Evolutionary conservation across 2,113 vertebrate species (phyloP), one percentile per base, ranked within the genome.

Genomic region (Chrysochloris asiatica): DNA sequence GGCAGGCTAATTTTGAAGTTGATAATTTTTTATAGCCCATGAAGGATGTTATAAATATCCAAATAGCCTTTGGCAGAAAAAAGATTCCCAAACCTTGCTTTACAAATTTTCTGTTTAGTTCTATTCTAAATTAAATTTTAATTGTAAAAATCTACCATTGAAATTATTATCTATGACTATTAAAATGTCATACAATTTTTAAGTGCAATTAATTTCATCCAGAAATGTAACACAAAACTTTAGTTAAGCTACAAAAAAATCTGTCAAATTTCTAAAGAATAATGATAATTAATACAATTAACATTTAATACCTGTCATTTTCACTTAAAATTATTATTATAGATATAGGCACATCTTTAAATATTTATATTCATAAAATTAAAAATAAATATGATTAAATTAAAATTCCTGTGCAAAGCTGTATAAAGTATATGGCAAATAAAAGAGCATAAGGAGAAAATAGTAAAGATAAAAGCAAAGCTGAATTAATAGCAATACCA

Each of bases 391-490:
- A 73, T 61, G 36, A 77, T 71, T 81, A 61, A 59, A 48, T 52
- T 89, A 76, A 89, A 63, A 67, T 81, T 9, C 76, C 11, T 73
- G 45, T 56, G n/a, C 78, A 33, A 89, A 79, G 86, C 73, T 13
- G 45, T 59, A 26, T 73, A 50, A 61, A 85, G 43, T n/a, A 65
- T 33, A 78, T 13, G 69, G 54, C 16, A 83, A 56, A 83, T 67
- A 28, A 63, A 90, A 77, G 82, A 87, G 47, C 26, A 77, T 10
- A 92, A 36, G 48, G 26, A 13, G 50, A 79, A 38, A 72, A 30
- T 48, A 54, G 14, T 24, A 19, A n/a, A 72, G 8, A 38, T 50
- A 71, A 87, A 59, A 38, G 41, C 6, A 87, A 36, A 75, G 56
- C n/a, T 38, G 16, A 83, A 38, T 56, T 45, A 76, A 45, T 84